Conservation (phyloP, 2,113 vertebrate genomes). For the Sebastes fasciatus region DNA sequence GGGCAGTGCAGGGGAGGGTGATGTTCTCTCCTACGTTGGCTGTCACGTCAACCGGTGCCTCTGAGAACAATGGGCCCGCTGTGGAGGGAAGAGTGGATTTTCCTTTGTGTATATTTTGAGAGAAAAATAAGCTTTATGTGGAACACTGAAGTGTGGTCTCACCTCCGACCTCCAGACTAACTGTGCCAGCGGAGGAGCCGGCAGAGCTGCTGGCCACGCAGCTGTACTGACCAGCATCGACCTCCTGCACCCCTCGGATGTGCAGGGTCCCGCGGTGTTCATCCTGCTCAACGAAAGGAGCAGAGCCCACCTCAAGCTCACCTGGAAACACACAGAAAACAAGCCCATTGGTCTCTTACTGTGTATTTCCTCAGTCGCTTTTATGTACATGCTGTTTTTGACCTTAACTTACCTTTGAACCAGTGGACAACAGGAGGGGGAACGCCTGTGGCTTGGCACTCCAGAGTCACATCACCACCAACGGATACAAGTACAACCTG, state of each 20-base stretch:
- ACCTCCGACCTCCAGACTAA: slow-evolving; percentile 89
- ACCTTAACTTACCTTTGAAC: slow-evolving; percentile 88
- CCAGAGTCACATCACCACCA: slow-evolving; percentile 87
- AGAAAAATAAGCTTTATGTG: slow-evolving; percentile 15
- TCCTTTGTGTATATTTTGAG: slow-evolving; percentile 27
- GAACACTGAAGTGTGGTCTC: slow-evolving; percentile 68
- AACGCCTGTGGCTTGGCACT: slow-evolving; percentile 83
- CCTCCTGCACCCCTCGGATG: slow-evolving; percentile 83
- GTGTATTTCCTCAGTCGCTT: not conserved
- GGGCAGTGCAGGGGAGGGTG: slow-evolving; percentile 82
- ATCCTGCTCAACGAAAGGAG: slow-evolving; percentile 76
- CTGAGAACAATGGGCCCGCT: slow-evolving; percentile 87
- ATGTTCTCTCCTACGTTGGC: slow-evolving; percentile 83
- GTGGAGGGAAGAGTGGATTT: slow-evolving; percentile 41
- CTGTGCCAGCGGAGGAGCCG: slow-evolving; percentile 75
- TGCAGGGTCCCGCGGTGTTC: slow-evolving; percentile 77
- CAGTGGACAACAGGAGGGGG: slow-evolving; percentile 88
- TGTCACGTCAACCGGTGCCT: slow-evolving; percentile 79
- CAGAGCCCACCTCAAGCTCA: slow-evolving; percentile 81
- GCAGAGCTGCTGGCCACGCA: slow-evolving; percentile 87
- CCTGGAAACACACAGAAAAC: slow-evolving; percentile 76
- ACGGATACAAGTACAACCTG: slow-evolving; percentile 78
- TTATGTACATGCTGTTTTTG: slow-evolving; percentile 2
- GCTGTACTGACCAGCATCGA: slow-evolving; percentile 87
- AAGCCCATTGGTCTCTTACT: not conserved